Conservation (phyloP, 1,140 invertebrate genomes). For the Drosophila melanogaster region DNA sequence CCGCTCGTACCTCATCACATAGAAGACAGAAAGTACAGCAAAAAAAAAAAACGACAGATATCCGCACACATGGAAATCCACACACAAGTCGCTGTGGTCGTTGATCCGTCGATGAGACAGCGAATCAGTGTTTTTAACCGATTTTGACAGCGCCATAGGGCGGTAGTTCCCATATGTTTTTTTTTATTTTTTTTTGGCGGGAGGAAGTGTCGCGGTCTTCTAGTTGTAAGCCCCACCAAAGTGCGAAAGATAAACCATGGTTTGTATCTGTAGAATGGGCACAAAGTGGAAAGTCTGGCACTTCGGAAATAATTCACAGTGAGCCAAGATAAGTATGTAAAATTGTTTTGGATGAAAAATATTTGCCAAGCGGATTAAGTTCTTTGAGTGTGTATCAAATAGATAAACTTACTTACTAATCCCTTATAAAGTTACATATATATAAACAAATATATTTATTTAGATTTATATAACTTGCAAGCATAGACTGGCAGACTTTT, state of each 20-base stretch:
- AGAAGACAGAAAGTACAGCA: constrained; percentile 60
- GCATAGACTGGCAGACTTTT: not conserved
- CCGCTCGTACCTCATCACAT: constrained; percentile 60
- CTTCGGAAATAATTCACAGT: constrained; percentile 7
- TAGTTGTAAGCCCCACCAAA: constrained; percentile 55
- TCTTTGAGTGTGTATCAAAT: constrained; percentile 15
- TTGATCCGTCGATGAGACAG: constrained; percentile 67
- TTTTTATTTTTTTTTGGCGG: constrained; percentile 3
- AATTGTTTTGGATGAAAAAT: constrained; percentile 9
- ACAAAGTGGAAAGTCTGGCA: constrained; percentile 9
- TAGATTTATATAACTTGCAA: too few species aligned
- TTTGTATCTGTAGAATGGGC: constrained; percentile 2
- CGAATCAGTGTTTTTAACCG: constrained; percentile 69
- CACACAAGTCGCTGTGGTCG: constrained; percentile 57
- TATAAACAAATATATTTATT: too few species aligned
- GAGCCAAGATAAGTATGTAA: constrained; percentile 1
- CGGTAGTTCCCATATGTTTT: constrained; percentile 4
- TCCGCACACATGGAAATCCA: constrained; percentile 13
- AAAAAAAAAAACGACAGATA: constrained; percentile 30
- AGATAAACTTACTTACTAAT: not conserved
- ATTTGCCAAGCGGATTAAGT: constrained; percentile 39
- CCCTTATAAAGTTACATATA: too few species aligned
- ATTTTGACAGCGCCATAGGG: constrained; percentile 52
- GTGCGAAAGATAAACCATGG: constrained; percentile 33
- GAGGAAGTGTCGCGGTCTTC: constrained; percentile 45